Percentiles rank a stretch among this genome's conserved stretches.
phyloP scores from a whole-genome alignment of 2,113 vertebrate genomes.

The Paramormyrops kingsleyae region DNA sequence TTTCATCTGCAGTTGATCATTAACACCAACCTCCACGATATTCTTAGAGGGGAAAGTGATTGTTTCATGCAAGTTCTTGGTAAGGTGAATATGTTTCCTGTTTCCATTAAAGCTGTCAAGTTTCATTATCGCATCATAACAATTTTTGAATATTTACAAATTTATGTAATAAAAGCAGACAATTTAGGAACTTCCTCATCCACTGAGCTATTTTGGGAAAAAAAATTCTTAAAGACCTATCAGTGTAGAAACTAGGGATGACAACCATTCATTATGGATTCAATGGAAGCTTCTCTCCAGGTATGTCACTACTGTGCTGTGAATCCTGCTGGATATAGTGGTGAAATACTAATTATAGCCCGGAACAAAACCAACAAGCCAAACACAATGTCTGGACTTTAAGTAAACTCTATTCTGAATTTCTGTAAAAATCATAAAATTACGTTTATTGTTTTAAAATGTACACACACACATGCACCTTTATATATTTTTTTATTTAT shows the following conservation, averaged over 20 bases:
- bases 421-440: neutral
- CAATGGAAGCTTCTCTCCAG: neutral
- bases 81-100: neutral
- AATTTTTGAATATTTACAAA: neutral
- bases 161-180: neutral
- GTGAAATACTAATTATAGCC: neutral
- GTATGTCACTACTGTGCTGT: neutral
- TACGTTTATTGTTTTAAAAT: neutral
- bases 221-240: neutral
- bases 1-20: neutral
- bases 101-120: neutral
- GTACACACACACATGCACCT: neutral
- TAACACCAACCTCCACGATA: neutral
- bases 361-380: neutral
- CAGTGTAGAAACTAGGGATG: neutral
- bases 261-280: neutral
- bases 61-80: neutral
- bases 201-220: neutral
- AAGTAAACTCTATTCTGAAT: neutral
- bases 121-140: neutral
- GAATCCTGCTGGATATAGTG: neutral
- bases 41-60: neutral
- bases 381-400: neutral
- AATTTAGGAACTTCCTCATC: neutral
- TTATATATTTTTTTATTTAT: neutral